Percentiles rank a stretch among this genome's conserved stretches.
Evolutionary conservation across 1,140 invertebrate genomes (phyloP).

Genomic region (Drosophila neocordata): DNA sequence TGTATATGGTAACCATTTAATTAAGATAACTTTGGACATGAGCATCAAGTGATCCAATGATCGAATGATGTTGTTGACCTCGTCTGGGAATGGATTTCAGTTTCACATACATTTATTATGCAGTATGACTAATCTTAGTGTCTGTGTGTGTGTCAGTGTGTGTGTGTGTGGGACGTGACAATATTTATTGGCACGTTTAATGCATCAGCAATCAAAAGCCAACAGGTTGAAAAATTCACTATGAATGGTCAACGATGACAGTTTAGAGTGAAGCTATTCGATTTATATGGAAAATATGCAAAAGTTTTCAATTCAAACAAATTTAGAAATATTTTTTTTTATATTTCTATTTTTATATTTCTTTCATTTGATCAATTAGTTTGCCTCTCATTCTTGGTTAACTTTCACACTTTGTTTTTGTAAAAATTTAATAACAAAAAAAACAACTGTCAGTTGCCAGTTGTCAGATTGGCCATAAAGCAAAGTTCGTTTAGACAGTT

Average conservation of each 20-base stretch:
- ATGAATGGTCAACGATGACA: neutral
- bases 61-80: conserved; percentile 35
- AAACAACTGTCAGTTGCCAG: conserved; percentile 27
- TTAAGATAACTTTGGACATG: conserved; percentile 45
- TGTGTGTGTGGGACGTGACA: conserved; percentile 64
- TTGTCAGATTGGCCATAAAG: neutral
- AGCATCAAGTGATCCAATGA: conserved; percentile 27
- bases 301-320: neutral
- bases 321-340: neutral
- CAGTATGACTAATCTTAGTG: conserved; percentile 51
- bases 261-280: neutral
- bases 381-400: neutral
- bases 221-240: conserved; percentile 40
- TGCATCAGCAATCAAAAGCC: conserved; percentile 56
- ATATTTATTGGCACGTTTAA: conserved; percentile 61
- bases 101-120: conserved; percentile 45
- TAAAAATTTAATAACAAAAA: neutral
- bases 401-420: conserved; percentile 52
- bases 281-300: neutral
- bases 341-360: conserved; percentile 21
- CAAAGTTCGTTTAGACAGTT: conserved; percentile 65
- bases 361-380: neutral
- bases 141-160: conserved; percentile 13
- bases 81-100: conserved; percentile 39
- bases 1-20: conserved; percentile 48